Evolutionary conservation across 2,113 vertebrate species (phyloP).

Genomic region (Monopterus albus): DNA sequence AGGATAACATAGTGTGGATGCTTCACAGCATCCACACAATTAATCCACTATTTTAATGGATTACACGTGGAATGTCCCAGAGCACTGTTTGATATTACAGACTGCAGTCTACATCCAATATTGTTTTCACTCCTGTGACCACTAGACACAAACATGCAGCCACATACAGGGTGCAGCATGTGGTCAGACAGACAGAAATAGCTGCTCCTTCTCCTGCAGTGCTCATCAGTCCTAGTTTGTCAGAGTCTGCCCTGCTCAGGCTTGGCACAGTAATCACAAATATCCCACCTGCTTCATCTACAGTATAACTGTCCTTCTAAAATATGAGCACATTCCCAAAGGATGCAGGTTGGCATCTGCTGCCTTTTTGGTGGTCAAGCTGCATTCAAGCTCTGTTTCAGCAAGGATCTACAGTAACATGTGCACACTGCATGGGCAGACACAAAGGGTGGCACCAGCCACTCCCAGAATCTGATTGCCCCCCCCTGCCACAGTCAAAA

Average conservation of each 20-base stretch:
- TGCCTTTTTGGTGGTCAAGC: constrained; percentile 20
- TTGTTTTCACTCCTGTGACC: constrained; percentile 13
- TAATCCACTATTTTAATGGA: too few species aligned
- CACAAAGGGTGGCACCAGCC: too few species aligned
- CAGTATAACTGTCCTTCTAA: constrained; percentile 14
- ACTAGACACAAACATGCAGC: constrained; percentile 1
- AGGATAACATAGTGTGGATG: too few species aligned
- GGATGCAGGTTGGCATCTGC: neutral
- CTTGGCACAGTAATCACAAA: constrained; percentile 54
- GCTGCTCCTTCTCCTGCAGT: constrained; percentile 44
- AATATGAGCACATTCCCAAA: constrained; percentile 13
- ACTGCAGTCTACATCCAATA: constrained; percentile 9
- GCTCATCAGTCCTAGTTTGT: constrained; percentile 68
- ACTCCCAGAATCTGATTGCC: too few species aligned
- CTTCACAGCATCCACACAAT: too few species aligned
- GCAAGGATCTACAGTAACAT: neutral
- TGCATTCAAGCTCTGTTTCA: constrained; percentile 2
- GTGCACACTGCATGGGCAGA: constrained; percentile 3
- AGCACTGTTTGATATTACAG: neutral
- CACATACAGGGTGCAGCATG: constrained; percentile 28
- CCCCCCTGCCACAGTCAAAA: too few species aligned
- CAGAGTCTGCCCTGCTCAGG: constrained; percentile 32
- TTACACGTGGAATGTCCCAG: constrained; percentile 4
- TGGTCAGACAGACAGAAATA: constrained; percentile 60
- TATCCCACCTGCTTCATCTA: constrained; percentile 42